Base-by-base conservation (phyloP, 1,140 invertebrate genomes). In the Zaprionus taronus region DNA sequence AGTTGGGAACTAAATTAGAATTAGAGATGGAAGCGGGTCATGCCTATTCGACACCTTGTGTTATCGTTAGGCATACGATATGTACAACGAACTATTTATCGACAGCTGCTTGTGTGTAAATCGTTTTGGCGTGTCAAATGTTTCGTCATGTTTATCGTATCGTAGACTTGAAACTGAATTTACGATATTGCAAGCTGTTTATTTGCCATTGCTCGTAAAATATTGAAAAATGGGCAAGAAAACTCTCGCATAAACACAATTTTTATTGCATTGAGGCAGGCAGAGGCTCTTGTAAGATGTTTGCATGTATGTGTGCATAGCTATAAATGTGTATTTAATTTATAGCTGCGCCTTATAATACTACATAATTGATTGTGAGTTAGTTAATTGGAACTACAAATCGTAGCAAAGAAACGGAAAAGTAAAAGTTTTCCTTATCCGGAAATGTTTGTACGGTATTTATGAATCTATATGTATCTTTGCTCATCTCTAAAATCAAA, bases 401-500 rank as follows among this genome's bases (percentile, higher is more conserved):
- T 47, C n/a, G 41, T 9, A 9, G n/a, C n/a, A 47, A 17, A n/a
- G n/a, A 3, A 47, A 47, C 1, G 41, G 2, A 9, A 47, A 47
- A 47, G 41, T 47, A 47, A 47, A 47, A 47, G 41, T 47, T 20
- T 47, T 20, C 41, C 41, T 47, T 20, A 47, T 47, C 61, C 61
- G 61, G 61, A 64, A 34, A 53, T 53, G 26, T 34, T 28, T 56
- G 53, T 56, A 4, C 14, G 7, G 51, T 51, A 17, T 51, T n/a
- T 55, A 34, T 31, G 7, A 9, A 31, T 34, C 0, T 9, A 31
- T 24, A 4, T 24, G 1, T 26, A 26, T 26, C 24, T 47, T 14
- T 41, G 22, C 41, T 38, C 67, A 75, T 75, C 67, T 75, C 66
- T 70, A 17, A 66, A 47, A 17, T 62, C 36, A 28, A 55, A 68